Conservation (phyloP, 2,888 invertebrate species). For the Halocaridina rubra region DNA sequence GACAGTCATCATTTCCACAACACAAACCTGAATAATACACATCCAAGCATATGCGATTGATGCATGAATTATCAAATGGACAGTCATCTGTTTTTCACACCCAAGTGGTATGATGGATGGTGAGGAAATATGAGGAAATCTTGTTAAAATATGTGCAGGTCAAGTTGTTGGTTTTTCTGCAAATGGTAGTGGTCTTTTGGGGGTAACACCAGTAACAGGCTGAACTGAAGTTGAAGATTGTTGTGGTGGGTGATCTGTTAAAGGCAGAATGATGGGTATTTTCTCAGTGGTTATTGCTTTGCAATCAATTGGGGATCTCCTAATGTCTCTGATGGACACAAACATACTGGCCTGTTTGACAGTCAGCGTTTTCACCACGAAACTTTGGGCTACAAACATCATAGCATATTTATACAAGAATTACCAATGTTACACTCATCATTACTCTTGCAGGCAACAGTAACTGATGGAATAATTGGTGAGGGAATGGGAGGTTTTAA, state of each 20-base stretch:
- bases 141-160: conserved; percentile 15
- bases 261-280: conserved; percentile 10
- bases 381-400: conserved; percentile 76
- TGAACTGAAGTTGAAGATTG: not conserved
- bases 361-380: conserved; percentile 87
- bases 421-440: conserved; percentile 66
- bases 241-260: conserved; percentile 2
- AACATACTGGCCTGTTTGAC: conserved; percentile 88
- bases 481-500: conserved; percentile 13
- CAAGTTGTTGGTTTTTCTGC: conserved; percentile 18
- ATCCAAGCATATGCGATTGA: conserved; percentile 65
- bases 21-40: conserved; percentile 65
- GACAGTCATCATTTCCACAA: conserved; percentile 66
- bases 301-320: conserved; percentile 76
- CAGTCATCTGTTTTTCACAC: conserved; percentile 66
- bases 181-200: conserved; percentile 20
- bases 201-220: conserved; percentile 31
- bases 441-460: conserved; percentile 65
- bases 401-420: conserved; percentile 66
- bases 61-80: conserved; percentile 66
- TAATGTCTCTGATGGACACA: conserved; percentile 80
- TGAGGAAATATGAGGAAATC: not conserved
- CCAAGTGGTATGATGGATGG: conserved; percentile 43
- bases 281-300: conserved; percentile 66
- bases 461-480: conserved; percentile 7